These are phyloP conservation scores for Drosophila sturtevanti DNA, from an alignment of 1,140 invertebrate species.

Conservation along the genomic window DNA sequence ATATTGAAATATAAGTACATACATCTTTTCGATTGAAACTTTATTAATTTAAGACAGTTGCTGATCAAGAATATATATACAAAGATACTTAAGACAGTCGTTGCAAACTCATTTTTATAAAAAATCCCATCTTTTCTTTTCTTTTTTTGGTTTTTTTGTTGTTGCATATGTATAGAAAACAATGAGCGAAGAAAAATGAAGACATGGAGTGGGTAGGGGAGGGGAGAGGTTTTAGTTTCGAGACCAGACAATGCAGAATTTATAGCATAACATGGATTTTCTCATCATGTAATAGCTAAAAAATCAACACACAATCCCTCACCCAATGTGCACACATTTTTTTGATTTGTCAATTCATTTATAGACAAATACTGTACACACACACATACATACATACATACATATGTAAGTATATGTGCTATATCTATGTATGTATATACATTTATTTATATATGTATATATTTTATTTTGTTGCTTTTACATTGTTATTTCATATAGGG, in stretches of 20 bases:
- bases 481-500: no score
- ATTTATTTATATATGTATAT: slow-evolving; percentile 7
- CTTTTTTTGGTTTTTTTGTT: no score
- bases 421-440: background rate
- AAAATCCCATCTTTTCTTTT: no score
- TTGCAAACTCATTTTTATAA: no score
- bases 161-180: no score
- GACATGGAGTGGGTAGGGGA: background rate
- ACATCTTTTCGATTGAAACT: no score
- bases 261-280: slow-evolving; percentile 78
- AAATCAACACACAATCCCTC: slow-evolving; percentile 16
- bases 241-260: slow-evolving; percentile 68
- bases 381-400: slow-evolving; percentile 23
- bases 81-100: no score
- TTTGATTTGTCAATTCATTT: slow-evolving; percentile 80
- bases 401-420: no score
- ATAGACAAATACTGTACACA: slow-evolving; percentile 42
- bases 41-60: no score
- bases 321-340: slow-evolving; percentile 24
- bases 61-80: no score
- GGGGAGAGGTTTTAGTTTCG: background rate
- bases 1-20: no score
- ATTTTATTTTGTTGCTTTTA: background rate
- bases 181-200: no score
- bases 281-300: slow-evolving; percentile 71